phyloP scores from a whole-genome alignment of 2,113 vertebrate genomes.

The Alligator mississippiensis region DNA sequence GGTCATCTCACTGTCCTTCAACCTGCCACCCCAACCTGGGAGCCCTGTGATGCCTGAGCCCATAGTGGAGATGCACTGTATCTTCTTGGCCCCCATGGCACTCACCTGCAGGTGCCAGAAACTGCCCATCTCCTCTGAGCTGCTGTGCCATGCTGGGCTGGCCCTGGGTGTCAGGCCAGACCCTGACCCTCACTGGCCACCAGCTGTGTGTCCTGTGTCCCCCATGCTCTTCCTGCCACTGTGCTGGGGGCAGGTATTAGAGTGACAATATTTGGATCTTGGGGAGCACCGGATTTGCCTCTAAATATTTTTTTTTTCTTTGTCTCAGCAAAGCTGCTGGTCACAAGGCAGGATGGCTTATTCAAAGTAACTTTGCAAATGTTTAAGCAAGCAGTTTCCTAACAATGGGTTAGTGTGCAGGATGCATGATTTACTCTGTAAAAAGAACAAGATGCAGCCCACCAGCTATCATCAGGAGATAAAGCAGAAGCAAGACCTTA shows the following conservation, averaged over 20 bases:
- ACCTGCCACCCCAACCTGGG: conserved; percentile 80
- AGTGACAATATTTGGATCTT: too few species aligned
- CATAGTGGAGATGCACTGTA: conserved; percentile 52
- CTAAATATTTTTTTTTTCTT: too few species aligned
- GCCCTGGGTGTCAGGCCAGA: conserved; percentile 14
- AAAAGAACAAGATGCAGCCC: too few species aligned
- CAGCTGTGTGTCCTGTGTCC: neutral
- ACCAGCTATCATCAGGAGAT: too few species aligned
- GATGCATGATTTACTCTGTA: too few species aligned
- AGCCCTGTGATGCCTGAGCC: conserved; percentile 71
- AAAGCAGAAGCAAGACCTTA: too few species aligned
- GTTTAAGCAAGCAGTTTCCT: too few species aligned
- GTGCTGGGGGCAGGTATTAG: neutral
- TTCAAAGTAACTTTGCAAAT: too few species aligned
- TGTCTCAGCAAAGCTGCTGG: too few species aligned
- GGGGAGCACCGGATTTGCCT: too few species aligned
- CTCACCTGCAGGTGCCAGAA: conserved; percentile 85
- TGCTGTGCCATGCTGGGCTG: conserved; percentile 68
- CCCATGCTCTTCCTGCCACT: accelerated
- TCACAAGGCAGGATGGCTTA: too few species aligned
- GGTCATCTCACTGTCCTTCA: conserved; percentile 86
- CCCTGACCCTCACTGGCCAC: neutral
- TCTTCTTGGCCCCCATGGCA: conserved; percentile 45
- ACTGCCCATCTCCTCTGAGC: conserved; percentile 87
- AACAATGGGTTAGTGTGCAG: too few species aligned